A percentile compares a stretch with the other conserved stretches of the same genome.
phyloP scores from a whole-genome alignment of 1,140 invertebrate species.

The Penaeus indicus region DNA sequence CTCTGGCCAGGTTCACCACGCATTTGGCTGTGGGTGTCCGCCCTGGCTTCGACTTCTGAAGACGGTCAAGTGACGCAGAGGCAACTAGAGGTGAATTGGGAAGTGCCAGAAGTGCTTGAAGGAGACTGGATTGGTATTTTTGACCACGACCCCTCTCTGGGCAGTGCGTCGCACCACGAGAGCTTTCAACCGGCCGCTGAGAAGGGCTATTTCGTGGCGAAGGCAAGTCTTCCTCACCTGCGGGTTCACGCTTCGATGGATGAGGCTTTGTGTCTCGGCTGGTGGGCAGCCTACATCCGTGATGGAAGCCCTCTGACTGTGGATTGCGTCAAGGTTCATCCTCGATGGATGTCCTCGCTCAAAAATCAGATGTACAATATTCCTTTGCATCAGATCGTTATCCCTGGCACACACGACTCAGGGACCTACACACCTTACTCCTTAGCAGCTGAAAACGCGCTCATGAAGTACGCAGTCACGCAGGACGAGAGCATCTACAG shows the following conservation, averaged over 20 bases:
- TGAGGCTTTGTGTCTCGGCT: slow-evolving; percentile 69
- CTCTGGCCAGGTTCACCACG: background rate
- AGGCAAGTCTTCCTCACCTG: slow-evolving; percentile 60
- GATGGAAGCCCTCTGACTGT: slow-evolving; percentile 72
- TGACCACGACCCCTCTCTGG: slow-evolving; percentile 46
- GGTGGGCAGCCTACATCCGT: slow-evolving; percentile 74
- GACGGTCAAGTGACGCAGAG: background rate
- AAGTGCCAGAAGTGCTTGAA: slow-evolving; percentile 19
- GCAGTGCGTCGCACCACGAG: slow-evolving; percentile 35
- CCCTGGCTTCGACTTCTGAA: slow-evolving; percentile 8
- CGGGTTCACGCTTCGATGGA: slow-evolving; percentile 63
- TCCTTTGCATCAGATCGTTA: slow-evolving; percentile 74
- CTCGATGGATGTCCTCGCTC: slow-evolving; percentile 77
- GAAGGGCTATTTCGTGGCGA: slow-evolving; percentile 59
- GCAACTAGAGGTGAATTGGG: slow-evolving; percentile 64
- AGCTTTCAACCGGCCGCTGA: background rate
- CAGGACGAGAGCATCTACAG: slow-evolving; percentile 69
- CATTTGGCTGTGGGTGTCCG: slow-evolving; percentile 28
- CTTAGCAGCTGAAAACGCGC: background rate
- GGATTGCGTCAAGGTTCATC: slow-evolving; percentile 77
- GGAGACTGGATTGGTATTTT: slow-evolving; percentile 66
- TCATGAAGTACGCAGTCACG: slow-evolving; percentile 54
- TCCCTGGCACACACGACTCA: slow-evolving; percentile 81
- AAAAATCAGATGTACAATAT: slow-evolving; percentile 73
- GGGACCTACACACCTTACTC: slow-evolving; percentile 72